phyloP scores from a whole-genome alignment of 2,797 vertebrate species.

The Protonibea diacanthus region DNA sequence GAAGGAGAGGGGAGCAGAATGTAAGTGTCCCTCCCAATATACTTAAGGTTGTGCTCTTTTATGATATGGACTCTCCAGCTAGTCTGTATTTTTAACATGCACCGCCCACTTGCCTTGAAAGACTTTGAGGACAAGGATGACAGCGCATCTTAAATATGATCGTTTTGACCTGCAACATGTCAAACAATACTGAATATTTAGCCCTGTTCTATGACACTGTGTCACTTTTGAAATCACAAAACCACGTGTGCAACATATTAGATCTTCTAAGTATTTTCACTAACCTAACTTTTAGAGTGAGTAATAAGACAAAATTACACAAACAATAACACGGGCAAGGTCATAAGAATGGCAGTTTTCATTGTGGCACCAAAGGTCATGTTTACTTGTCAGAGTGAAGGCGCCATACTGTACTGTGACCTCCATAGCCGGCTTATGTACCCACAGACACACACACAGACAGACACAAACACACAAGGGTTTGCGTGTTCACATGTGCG shows the following conservation, averaged over 20 bases:
- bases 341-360: constrained; percentile 82
- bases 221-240: constrained; percentile 16
- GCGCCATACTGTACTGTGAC: constrained; percentile 86
- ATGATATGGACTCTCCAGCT: constrained; percentile 33
- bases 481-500: constrained; percentile 62
- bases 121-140: constrained; percentile 6
- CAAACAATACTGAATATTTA: constrained; percentile 1
- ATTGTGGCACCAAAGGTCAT: constrained; percentile 84
- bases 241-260: constrained; percentile 1
- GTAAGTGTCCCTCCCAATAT: constrained; percentile 52
- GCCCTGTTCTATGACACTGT: background rate
- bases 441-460: constrained; percentile 55
- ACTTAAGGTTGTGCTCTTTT: constrained; percentile 51
- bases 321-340: constrained; percentile 78
- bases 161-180: background rate
- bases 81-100: constrained; percentile 30
- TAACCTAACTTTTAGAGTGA: constrained; percentile 46
- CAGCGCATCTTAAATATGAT: background rate
- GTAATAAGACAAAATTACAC: constrained; percentile 71
- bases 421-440: constrained; percentile 78
- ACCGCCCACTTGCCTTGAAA: constrained; percentile 29
- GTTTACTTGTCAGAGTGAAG: constrained; percentile 87
- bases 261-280: constrained; percentile 23
- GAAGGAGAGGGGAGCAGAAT: constrained; percentile 48
- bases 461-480: constrained; percentile 42